Percentiles rank a stretch among this genome's conserved stretches.
Conservation (phyloP, 2,113 vertebrate genomes). For the Crotalus helleri region DNA sequence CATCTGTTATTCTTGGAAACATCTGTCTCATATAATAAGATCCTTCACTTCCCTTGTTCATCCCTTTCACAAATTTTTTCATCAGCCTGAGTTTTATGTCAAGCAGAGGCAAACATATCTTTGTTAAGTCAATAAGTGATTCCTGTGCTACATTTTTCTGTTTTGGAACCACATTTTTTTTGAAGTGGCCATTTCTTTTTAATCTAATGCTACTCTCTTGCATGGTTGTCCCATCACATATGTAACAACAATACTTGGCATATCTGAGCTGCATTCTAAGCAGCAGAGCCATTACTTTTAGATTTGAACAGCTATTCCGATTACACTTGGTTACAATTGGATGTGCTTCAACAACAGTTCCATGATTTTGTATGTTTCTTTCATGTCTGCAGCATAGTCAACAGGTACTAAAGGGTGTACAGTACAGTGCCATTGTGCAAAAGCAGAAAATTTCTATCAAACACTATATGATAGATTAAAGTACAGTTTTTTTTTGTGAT, state of each 20-base stretch:
- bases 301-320: too few relatives aligned
- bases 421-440: background rate
- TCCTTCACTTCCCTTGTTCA: background rate
- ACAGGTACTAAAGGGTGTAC: background rate
- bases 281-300: too few relatives aligned
- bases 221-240: background rate
- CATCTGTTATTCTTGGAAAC: background rate
- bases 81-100: background rate
- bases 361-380: background rate
- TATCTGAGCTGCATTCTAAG: background rate
- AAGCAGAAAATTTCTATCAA: background rate
- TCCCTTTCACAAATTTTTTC: background rate
- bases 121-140: background rate
- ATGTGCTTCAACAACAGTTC: background rate
- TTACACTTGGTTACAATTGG: background rate
- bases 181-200: background rate
- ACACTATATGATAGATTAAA: background rate
- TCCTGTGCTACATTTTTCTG: background rate
- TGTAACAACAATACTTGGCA: background rate
- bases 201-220: background rate
- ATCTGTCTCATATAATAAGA: background rate
- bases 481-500: background rate
- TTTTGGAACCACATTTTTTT: background rate
- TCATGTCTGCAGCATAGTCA: background rate
- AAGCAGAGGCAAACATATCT: background rate